These are phyloP conservation scores for Loxodonta africana DNA, from an alignment of 2,113 vertebrate species.

Conservation along the genomic window DNA sequence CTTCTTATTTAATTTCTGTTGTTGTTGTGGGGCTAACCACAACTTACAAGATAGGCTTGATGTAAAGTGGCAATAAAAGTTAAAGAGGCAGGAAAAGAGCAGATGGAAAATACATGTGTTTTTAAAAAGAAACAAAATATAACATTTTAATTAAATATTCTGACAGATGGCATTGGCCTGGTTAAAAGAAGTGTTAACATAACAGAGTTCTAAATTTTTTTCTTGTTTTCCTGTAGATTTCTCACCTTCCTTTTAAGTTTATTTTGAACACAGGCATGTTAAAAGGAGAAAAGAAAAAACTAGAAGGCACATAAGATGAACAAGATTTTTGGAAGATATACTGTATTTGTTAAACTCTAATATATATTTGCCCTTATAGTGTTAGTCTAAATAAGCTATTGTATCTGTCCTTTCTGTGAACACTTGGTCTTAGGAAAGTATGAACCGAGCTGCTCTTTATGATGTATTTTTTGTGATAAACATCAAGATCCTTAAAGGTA, in stretches of 20 bases:
- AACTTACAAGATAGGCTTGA: background rate
- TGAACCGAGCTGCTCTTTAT: background rate
- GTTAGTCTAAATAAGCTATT: background rate
- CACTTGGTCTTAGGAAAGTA: background rate
- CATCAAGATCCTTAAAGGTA: background rate
- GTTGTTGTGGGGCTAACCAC: background rate
- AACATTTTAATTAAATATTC: conserved; percentile 46
- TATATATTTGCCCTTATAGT: background rate
- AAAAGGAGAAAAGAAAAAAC: background rate
- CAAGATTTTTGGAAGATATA: background rate
- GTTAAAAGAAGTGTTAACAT: background rate
- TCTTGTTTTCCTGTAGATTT: background rate
- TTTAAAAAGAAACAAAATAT: conserved; percentile 7
- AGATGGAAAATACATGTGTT: background rate
- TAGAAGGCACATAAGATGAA: background rate
- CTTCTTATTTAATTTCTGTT: background rate
- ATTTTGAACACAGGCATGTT: background rate
- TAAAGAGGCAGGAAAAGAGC: background rate
- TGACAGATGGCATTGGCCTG: background rate
- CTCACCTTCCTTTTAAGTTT: background rate
- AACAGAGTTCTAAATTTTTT: background rate
- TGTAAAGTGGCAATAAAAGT: background rate
- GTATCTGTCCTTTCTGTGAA: background rate
- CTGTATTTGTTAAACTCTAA: background rate
- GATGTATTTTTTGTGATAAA: background rate